These are phyloP conservation scores for Callyntrura sp. DNA, from an alignment of 2,888 invertebrate species.

Conservation along the genomic window DNA sequence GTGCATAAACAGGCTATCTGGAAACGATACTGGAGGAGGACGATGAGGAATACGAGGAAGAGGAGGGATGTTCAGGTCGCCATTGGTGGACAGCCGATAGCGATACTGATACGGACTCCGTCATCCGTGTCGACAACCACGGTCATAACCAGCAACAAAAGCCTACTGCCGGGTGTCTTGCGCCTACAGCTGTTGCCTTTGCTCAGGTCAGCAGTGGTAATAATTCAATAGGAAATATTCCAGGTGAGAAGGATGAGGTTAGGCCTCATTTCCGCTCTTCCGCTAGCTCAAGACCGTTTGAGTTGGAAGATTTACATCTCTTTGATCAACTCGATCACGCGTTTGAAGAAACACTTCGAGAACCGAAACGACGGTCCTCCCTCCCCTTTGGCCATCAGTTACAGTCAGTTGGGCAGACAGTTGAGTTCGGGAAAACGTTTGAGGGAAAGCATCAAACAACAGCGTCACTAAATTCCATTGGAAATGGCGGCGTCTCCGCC, in stretches of 20 bases:
- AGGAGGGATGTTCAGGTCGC: conserved; percentile 84
- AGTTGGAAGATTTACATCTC: conserved; percentile 83
- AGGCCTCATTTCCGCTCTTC: conserved; percentile 82
- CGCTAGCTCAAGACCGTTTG: conserved; percentile 83
- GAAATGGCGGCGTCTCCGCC: conserved; percentile 22
- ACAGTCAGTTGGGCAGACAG: conserved; percentile 79
- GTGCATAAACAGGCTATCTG: conserved; percentile 81
- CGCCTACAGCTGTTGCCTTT: neutral
- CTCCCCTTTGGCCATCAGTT: conserved; percentile 78
- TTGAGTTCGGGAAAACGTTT: conserved; percentile 60
- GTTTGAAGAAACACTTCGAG: conserved; percentile 83
- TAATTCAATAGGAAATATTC: conserved; percentile 41
- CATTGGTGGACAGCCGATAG: conserved; percentile 84
- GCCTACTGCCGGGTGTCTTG: conserved; percentile 46
- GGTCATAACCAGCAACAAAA: conserved; percentile 66
- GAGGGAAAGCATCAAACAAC: conserved; percentile 41
- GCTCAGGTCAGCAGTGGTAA: conserved; percentile 45
- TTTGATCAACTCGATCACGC: conserved; percentile 83
- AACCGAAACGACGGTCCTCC: conserved; percentile 76
- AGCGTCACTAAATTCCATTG: conserved; percentile 16
- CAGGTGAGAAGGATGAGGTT: conserved; percentile 79
- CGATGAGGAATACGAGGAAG: conserved; percentile 83
- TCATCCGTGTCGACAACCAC: conserved; percentile 82
- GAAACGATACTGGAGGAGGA: conserved; percentile 84
- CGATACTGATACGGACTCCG: conserved; percentile 84